phyloP scores from a whole-genome alignment of 2,113 vertebrate genomes.

The Prolemur simus region DNA sequence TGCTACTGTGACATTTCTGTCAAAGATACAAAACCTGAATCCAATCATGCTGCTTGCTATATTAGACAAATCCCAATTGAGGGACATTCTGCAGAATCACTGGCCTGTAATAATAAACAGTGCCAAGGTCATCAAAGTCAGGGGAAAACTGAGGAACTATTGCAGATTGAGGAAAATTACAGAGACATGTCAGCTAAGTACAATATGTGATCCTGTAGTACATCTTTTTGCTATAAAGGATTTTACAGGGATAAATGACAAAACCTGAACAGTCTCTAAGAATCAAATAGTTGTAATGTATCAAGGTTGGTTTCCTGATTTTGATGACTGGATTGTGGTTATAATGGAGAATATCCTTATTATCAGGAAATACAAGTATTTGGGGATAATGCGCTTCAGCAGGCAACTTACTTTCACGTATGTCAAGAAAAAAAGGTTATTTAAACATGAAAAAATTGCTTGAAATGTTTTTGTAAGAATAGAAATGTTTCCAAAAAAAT shows the following conservation, averaged over 20 bases:
- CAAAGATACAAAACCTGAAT: background rate
- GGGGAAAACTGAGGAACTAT: background rate
- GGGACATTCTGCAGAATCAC: background rate
- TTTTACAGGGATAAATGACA: background rate
- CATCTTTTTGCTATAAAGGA: background rate
- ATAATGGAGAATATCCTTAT: background rate
- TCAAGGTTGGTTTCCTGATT: background rate
- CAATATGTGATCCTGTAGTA: background rate
- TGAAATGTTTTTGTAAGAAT: background rate
- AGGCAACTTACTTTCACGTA: background rate
- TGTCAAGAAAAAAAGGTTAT: background rate
- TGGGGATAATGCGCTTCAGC: background rate
- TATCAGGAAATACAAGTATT: background rate
- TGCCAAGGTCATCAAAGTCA: background rate
- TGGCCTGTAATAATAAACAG: background rate
- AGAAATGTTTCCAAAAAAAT: background rate
- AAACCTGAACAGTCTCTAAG: background rate
- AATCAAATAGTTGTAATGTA: background rate
- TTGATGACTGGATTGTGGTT: background rate
- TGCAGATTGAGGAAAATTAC: background rate
- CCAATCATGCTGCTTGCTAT: background rate
- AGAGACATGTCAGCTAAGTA: background rate
- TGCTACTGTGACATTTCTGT: background rate
- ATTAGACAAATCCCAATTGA: background rate
- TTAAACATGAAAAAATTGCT: background rate